Evolutionary conservation across 2,113 vertebrate species (phyloP).

Genomic region (Uria aalge): DNA sequence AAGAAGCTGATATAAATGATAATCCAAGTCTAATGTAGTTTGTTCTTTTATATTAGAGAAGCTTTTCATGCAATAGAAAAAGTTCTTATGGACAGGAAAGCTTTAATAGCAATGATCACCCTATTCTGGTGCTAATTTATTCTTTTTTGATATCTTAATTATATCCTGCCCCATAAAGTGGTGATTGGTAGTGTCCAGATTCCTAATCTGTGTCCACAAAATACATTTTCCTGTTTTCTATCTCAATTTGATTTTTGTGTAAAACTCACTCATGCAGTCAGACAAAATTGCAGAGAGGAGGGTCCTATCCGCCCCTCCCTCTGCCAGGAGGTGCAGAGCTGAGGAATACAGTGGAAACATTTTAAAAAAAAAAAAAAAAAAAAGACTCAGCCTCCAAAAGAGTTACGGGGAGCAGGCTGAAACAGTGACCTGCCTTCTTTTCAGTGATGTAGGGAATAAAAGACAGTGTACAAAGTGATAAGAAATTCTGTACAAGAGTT

Average conservation of each 20-base stretch:
- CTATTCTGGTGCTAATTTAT: constrained; percentile 61
- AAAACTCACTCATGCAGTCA: not conserved
- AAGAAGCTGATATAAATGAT: constrained; percentile 28
- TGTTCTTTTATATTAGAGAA: not conserved
- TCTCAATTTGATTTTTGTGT: constrained; percentile 18
- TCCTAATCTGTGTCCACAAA: constrained; percentile 63
- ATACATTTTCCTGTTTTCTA: constrained; percentile 50
- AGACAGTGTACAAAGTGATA: not conserved
- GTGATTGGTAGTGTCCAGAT: constrained; percentile 64
- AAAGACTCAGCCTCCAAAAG: not conserved
- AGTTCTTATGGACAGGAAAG: not conserved
- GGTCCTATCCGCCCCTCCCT: not conserved
- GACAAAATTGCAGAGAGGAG: not conserved
- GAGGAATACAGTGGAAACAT: not conserved
- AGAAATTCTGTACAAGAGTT: not conserved
- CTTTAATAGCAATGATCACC: constrained; percentile 26
- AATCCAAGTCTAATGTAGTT: not conserved
- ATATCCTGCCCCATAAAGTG: constrained; percentile 47
- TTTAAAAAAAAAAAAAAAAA: not conserved
- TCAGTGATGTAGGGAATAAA: not conserved
- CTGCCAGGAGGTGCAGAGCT: not conserved
- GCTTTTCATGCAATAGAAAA: not conserved
- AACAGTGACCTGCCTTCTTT: not conserved
- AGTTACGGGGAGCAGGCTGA: not conserved
- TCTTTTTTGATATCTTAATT: constrained; percentile 70